These are phyloP conservation scores for Lophura nycthemera DNA, from an alignment of 2,113 vertebrate genomes.

Conservation along the genomic window DNA sequence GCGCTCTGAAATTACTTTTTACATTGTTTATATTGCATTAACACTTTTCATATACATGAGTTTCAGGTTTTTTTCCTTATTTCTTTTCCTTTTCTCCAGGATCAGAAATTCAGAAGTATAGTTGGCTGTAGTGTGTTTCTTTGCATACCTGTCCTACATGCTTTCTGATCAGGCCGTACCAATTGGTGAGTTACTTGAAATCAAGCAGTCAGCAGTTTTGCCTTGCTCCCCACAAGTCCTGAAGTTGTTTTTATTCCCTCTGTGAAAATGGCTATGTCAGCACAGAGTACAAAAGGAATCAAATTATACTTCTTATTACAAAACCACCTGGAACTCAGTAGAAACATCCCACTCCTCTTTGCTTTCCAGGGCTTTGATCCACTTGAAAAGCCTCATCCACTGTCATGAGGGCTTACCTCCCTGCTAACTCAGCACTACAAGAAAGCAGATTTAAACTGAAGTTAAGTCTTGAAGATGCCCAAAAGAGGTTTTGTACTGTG, in stretches of 20 bases:
- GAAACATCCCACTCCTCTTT: slow-evolving; percentile 46
- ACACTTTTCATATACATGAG: neutral
- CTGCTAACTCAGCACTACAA: slow-evolving; percentile 15
- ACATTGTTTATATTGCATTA: neutral
- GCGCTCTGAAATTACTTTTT: neutral
- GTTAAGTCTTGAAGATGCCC: neutral
- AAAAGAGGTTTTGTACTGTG: accelerated
- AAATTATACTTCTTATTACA: slow-evolving; percentile 56
- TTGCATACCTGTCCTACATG: neutral
- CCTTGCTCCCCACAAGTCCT: slow-evolving; percentile 30
- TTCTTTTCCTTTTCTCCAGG: neutral
- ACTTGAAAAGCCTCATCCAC: slow-evolving; percentile 47
- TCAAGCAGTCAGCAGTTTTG: slow-evolving; percentile 45
- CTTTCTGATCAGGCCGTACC: neutral
- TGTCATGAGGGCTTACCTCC: slow-evolving; percentile 27
- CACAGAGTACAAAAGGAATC: slow-evolving; percentile 60
- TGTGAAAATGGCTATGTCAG: slow-evolving; percentile 48
- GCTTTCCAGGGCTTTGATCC: slow-evolving; percentile 58
- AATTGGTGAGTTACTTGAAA: slow-evolving; percentile 6
- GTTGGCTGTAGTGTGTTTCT: neutral
- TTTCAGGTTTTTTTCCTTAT: neutral
- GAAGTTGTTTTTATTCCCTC: slow-evolving; percentile 56
- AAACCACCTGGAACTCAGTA: slow-evolving; percentile 46
- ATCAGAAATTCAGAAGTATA: neutral
- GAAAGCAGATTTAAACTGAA: neutral